A percentile compares a stretch with the other conserved stretches of the same genome.
Conservation (phyloP, 2,113 vertebrate genomes). For the Harpagus bidentatus region DNA sequence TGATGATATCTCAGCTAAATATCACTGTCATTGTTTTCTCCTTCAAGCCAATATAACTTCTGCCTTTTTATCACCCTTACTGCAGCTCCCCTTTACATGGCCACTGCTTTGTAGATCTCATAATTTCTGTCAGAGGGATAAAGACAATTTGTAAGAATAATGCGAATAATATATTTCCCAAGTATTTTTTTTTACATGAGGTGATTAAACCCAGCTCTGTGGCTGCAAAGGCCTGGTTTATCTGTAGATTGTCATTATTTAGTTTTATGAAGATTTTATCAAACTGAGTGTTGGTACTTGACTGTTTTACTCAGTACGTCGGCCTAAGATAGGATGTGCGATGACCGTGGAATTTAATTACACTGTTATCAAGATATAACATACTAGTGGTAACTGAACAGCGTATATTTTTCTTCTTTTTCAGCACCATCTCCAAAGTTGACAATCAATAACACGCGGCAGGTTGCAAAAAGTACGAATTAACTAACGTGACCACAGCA, state of each 20-base stretch:
- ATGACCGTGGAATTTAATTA: not conserved
- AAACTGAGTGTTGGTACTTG: not conserved
- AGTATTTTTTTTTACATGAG: not conserved
- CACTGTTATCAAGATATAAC: not conserved
- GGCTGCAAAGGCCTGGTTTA: not conserved
- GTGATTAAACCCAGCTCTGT: not conserved
- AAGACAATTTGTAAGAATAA: not conserved
- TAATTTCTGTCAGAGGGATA: not conserved
- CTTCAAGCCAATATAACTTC: not conserved
- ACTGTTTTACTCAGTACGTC: not conserved
- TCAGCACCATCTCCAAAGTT: not conserved
- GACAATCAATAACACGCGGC: not conserved
- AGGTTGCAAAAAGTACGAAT: not conserved
- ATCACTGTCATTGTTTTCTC: not conserved
- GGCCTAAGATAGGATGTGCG: not conserved
- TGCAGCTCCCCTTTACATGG: not conserved
- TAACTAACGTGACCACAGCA: not conserved
- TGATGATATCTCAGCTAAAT: not conserved
- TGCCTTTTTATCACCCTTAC: not conserved
- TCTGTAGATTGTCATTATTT: not conserved
- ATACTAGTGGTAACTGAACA: not conserved
- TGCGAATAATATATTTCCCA: not conserved
- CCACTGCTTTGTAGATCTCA: not conserved
- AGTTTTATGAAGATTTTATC: not conserved
- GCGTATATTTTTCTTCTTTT: not conserved